Evolutionary conservation across 2,888 invertebrate genomes (phyloP).

Genomic region (Drosophila eohydei): DNA sequence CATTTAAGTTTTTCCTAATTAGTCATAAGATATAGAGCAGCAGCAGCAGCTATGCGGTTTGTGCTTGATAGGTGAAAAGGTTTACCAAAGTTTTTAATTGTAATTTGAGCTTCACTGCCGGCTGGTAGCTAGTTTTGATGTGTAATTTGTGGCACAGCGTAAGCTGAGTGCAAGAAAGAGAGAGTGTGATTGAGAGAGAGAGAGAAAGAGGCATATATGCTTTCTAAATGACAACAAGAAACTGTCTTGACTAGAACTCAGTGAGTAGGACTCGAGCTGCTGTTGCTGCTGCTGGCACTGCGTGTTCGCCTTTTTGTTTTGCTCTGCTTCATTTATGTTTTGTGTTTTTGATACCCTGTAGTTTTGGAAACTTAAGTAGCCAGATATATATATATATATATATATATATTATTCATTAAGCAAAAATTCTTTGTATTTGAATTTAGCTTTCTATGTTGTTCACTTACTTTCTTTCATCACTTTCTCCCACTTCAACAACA

Average conservation of each 20-base stretch:
- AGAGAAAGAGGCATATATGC: not conserved
- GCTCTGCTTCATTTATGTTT: slow-evolving; percentile 26
- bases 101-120: not conserved
- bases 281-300: slow-evolving; percentile 44
- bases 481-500: too few relatives aligned
- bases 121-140: slow-evolving; percentile 37
- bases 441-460: not conserved
- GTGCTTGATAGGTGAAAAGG: not conserved
- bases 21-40: slow-evolving; percentile 14
- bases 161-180: not conserved
- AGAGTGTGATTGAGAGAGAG: not conserved
- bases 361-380: not conserved
- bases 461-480: not conserved
- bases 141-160: slow-evolving; percentile 22
- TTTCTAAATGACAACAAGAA: slow-evolving; percentile 8
- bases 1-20: slow-evolving; percentile 10
- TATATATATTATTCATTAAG: not conserved
- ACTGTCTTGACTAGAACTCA: slow-evolving; percentile 18
- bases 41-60: not conserved
- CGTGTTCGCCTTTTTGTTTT: slow-evolving; percentile 41
- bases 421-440: not conserved
- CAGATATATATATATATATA: not conserved
- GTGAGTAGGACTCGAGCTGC: slow-evolving; percentile 33
- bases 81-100: slow-evolving; percentile 19
- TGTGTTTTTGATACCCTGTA: slow-evolving; percentile 16